A percentile compares a stretch with the other conserved stretches of the same genome.
Evolutionary conservation across 2,888 invertebrate species (phyloP).

Genomic region (Ophonus ardosiacus): DNA sequence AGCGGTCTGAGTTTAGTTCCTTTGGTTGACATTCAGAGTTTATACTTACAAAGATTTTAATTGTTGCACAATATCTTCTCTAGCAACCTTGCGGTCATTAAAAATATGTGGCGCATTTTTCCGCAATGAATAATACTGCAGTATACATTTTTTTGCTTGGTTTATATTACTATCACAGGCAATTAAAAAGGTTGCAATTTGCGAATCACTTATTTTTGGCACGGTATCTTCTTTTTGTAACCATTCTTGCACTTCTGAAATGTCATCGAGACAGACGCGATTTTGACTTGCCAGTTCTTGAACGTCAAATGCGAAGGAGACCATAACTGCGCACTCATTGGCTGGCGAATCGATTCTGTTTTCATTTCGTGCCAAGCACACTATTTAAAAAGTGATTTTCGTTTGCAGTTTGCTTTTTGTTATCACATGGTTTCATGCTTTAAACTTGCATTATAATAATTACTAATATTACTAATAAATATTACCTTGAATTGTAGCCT

Average conservation of each 20-base stretch:
- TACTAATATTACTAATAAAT: too few relatives aligned
- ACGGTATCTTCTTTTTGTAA: slow-evolving; percentile 67
- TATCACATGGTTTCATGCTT: not conserved
- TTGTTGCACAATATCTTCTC: slow-evolving; percentile 74
- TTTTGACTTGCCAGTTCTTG: slow-evolving; percentile 69
- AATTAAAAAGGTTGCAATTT: slow-evolving; percentile 82
- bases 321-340: slow-evolving; percentile 46
- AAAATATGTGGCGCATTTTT: slow-evolving; percentile 82
- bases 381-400: slow-evolving; percentile 26
- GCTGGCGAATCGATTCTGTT: slow-evolving; percentile 26
- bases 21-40: not conserved
- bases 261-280: slow-evolving; percentile 68
- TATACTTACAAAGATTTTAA: slow-evolving; percentile 79
- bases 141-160: slow-evolving; percentile 81
- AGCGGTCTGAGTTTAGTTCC: not conserved
- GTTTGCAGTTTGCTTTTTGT: not conserved
- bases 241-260: slow-evolving; percentile 71
- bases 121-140: slow-evolving; percentile 80
- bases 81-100: slow-evolving; percentile 77
- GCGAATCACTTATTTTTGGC: slow-evolving; percentile 77
- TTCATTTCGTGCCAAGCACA: not conserved
- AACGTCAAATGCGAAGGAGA: slow-evolving; percentile 67
- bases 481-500: slow-evolving; percentile 4
- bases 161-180: slow-evolving; percentile 81
- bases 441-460: not conserved